Evolutionary conservation across 2,888 invertebrate genomes (phyloP), one percentile per base, ranked within the genome.

Genomic region (Microctonus brassicae): DNA sequence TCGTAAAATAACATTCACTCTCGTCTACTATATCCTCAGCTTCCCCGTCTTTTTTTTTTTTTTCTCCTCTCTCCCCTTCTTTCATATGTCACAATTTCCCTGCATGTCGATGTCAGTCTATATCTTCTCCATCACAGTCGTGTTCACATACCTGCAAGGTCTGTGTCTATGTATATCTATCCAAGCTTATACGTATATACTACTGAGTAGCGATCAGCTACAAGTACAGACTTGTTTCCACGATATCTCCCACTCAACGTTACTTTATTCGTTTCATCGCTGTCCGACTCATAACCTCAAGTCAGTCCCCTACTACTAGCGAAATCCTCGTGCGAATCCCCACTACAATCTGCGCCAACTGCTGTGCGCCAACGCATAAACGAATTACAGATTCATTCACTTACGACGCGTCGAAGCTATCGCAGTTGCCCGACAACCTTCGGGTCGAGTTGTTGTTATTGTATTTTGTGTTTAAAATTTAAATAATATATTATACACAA

Each of bases 341-440:
- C n/a, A n/a, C 58, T 57, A 58, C 72, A 42, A 52, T 17, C n/a
- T 20, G 22, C 55, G 61, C 70, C 57, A 24, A 9, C n/a, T 34
- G 52, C 53, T 36, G 73, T 55, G 17, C 34, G 62, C 73, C 69
- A 69, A 66, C 70, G 70, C n/a, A n/a, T n/a, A n/a, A 62, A 65
- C 75, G 75, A 77, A 78, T 79, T 81, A 80, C 79, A 77, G 78
- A 82, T 82, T 82, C 82, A 82, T 82, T 82, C 82, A 82, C 77
- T 78, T 75, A 75, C 69, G 73, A 72, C 76, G 55, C 70, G 72
- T 71, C 73, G 74, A 62, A 72, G 65, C 69, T 75, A 79, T 76
- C 81, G n/a, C n/a, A 78, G 81, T 81, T 64, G 75, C 71, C 69
- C 75, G 63, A 42, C 72, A 69, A 64, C 68, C 33, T 47, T 58